phyloP scores from a whole-genome alignment of 2,797 vertebrate species.

The Hephaestus fuliginosus region DNA sequence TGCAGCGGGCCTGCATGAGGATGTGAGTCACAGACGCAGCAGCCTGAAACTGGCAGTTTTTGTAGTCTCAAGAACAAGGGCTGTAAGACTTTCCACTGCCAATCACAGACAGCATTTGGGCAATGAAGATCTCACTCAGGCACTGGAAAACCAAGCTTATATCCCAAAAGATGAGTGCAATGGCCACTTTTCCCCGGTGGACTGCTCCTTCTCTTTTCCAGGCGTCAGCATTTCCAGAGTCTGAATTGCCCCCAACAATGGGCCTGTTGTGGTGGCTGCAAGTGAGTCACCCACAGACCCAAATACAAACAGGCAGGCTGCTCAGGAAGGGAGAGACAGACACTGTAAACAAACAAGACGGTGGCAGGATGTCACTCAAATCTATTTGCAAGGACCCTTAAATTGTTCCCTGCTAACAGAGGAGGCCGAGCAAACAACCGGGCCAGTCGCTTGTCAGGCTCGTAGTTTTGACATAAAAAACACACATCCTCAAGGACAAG shows the following conservation, averaged over 20 bases:
- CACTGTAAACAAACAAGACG: conserved; percentile 80
- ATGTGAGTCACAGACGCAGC: conserved; percentile 63
- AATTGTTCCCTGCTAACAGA: conserved; percentile 62
- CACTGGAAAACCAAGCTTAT: conserved; percentile 20
- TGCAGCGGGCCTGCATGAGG: conserved; percentile 30
- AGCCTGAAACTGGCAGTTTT: conserved; percentile 59
- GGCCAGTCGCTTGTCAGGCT: conserved; percentile 18
- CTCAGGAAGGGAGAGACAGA: conserved; percentile 61
- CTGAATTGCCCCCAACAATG: conserved; percentile 74
- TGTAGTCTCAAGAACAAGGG: conserved; percentile 49
- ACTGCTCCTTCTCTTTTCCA: conserved; percentile 60
- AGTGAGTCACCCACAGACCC: conserved; percentile 68
- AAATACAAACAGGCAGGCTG: conserved; percentile 78
- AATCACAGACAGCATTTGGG: conserved; percentile 54
- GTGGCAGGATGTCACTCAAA: conserved; percentile 78
- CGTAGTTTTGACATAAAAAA: conserved; percentile 16
- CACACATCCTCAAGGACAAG: conserved; percentile 30
- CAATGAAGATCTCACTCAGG: conserved; percentile 15
- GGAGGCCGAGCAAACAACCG: conserved; percentile 60
- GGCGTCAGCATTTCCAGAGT: conserved; percentile 75
- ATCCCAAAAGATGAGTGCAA: conserved; percentile 25
- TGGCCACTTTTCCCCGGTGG: conserved; percentile 56
- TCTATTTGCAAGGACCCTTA: conserved; percentile 53
- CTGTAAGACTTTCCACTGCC: conserved; percentile 68
- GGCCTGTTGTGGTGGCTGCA: conserved; percentile 70